Percentiles rank a stretch among this genome's conserved stretches.
phyloP scores from a whole-genome alignment of 2,797 vertebrate species.

The Menidia menidia region DNA sequence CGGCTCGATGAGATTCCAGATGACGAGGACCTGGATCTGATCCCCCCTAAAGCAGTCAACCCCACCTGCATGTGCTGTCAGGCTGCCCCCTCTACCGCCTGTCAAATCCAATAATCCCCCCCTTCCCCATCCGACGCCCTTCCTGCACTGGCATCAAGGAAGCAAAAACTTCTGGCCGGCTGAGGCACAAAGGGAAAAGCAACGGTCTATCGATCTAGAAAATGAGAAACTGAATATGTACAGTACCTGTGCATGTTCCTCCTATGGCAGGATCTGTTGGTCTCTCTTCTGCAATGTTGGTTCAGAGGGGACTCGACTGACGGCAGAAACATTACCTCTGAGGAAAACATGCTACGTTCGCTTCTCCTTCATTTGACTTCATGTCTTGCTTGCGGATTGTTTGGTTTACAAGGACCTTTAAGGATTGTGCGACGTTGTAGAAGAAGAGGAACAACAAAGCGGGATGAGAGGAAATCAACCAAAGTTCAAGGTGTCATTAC shows the following conservation, averaged over 20 bases:
- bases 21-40: constrained; percentile 97
- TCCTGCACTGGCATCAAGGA: constrained; percentile 63
- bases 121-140: neutral
- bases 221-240: constrained; percentile 52
- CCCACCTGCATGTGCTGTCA: constrained; percentile 99
- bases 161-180: constrained; percentile 47
- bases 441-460: constrained; percentile 21
- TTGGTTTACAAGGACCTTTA: constrained; percentile 25
- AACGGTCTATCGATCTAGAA: constrained; percentile 48
- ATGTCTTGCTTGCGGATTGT: constrained; percentile 56
- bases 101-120: constrained; percentile 93
- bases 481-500: constrained; percentile 24
- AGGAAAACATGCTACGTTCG: constrained; percentile 52
- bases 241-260: constrained; percentile 74
- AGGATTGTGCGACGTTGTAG: constrained; percentile 3
- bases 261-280: constrained; percentile 80
- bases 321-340: constrained; percentile 64
- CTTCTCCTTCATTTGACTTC: constrained; percentile 42
- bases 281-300: constrained; percentile 55
- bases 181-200: constrained; percentile 56
- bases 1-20: constrained; percentile 97
- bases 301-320: constrained; percentile 52
- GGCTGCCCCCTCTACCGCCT: constrained; percentile 94
- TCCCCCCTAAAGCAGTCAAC: constrained; percentile 98
- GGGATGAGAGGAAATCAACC: constrained; percentile 14